phyloP scores from a whole-genome alignment of 2,888 invertebrate genomes.

The Pristionchus maxplancki region DNA sequence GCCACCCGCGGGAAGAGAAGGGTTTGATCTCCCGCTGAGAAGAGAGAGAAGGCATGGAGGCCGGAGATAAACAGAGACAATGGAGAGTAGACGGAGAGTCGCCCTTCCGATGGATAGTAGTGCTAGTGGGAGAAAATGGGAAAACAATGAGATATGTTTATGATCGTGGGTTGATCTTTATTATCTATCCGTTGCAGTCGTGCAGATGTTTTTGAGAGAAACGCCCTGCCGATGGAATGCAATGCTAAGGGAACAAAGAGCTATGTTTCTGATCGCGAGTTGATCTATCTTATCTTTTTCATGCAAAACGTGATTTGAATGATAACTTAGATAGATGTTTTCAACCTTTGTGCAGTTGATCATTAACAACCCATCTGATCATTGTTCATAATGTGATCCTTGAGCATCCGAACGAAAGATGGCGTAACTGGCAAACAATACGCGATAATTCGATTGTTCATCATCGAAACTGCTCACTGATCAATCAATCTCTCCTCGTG shows the following conservation, averaged over 20 bases:
- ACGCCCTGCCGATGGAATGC: too few relatives aligned
- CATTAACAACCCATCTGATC: neutral
- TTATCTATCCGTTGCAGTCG: neutral
- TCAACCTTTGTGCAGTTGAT: neutral
- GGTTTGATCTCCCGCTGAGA: conserved; percentile 19
- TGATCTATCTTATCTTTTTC: too few relatives aligned
- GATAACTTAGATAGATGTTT: too few relatives aligned
- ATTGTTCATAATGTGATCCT: neutral
- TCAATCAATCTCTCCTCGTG: neutral
- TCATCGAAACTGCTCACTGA: neutral
- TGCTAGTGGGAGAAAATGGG: neutral
- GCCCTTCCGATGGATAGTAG: neutral
- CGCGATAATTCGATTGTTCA: neutral
- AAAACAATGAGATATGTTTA: neutral
- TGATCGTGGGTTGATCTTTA: neutral
- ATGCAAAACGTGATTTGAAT: too few relatives aligned
- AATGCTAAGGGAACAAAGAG: too few relatives aligned
- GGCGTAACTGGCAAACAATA: neutral
- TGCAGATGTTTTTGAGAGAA: too few relatives aligned
- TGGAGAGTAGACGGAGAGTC: neutral
- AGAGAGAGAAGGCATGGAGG: neutral
- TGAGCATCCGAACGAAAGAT: neutral
- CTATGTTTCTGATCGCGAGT: too few relatives aligned
- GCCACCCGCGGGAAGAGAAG: neutral
- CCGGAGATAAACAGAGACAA: conserved; percentile 8